Evolutionary conservation across 2,888 invertebrate species (phyloP).

Genomic region (Limnephilus auricula): DNA sequence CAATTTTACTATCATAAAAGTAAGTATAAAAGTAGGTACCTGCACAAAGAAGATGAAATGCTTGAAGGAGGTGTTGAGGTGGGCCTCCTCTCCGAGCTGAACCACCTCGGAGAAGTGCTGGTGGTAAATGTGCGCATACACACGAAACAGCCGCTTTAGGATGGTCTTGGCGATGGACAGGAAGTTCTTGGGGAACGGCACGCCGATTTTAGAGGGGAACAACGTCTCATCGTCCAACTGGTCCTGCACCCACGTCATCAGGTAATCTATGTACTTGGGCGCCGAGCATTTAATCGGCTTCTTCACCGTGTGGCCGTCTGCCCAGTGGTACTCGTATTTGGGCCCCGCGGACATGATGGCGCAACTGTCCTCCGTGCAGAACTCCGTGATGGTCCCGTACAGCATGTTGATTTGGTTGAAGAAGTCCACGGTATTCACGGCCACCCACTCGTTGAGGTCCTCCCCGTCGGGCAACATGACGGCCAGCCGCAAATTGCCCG

Average conservation of each 20-base stretch:
- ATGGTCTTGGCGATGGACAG: slow-evolving; percentile 98
- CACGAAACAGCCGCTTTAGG: slow-evolving; percentile 97
- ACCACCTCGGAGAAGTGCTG: slow-evolving; percentile 99
- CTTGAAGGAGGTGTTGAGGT: slow-evolving; percentile 99
- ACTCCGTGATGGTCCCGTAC: slow-evolving; percentile 99
- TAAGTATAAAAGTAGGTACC: slow-evolving; percentile 73
- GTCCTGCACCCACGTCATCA: slow-evolving; percentile 99
- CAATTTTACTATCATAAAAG: too few species aligned
- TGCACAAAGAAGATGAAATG: slow-evolving; percentile 99
- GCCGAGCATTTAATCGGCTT: slow-evolving; percentile 99
- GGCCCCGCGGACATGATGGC: slow-evolving; percentile 99
- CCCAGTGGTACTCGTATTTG: slow-evolving; percentile 99
- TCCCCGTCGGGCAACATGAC: slow-evolving; percentile 99
- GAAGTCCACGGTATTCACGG: slow-evolving; percentile 99
- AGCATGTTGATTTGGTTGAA: slow-evolving; percentile 99
- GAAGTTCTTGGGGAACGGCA: slow-evolving; percentile 99
- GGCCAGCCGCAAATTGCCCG: slow-evolving; percentile 96
- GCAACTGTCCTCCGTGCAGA: slow-evolving; percentile 98
- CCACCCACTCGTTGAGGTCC: slow-evolving; percentile 99
- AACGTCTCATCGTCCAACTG: slow-evolving; percentile 98
- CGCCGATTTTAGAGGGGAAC: slow-evolving; percentile 99
- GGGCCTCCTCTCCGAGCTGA: slow-evolving; percentile 98
- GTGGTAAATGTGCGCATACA: slow-evolving; percentile 99
- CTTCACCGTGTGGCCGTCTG: slow-evolving; percentile 97
- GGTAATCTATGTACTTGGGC: slow-evolving; percentile 98